These are phyloP conservation scores for Apocrypta bakeri DNA, from an alignment of 1,140 invertebrate genomes.

Conservation along the genomic window DNA sequence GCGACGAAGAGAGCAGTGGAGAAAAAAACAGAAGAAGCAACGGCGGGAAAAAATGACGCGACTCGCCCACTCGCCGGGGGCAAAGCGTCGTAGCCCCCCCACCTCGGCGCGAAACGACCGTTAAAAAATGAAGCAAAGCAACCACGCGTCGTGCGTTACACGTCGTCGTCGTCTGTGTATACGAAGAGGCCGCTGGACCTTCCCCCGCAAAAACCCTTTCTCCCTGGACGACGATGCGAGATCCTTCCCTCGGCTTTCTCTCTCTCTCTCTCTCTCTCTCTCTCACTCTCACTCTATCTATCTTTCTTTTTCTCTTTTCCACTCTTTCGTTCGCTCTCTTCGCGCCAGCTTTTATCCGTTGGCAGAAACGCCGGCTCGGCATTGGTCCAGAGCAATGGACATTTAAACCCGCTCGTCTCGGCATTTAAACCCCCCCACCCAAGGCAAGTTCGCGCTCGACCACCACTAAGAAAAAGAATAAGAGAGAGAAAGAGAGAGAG, in stretches of 20 bases:
- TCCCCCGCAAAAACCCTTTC: slow-evolving; percentile 44
- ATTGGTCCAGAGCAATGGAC: slow-evolving; percentile 50
- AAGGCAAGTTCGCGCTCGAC: slow-evolving; percentile 6
- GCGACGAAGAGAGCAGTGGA: not conserved
- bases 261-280: slow-evolving; percentile 20
- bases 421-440: slow-evolving; percentile 44
- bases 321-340: slow-evolving; percentile 14
- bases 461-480: not conserved
- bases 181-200: not conserved
- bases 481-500: not conserved
- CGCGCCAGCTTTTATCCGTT: slow-evolving; percentile 42
- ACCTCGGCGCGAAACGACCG: slow-evolving; percentile 45
- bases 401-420: slow-evolving; percentile 47
- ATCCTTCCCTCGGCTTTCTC: slow-evolving; percentile 27
- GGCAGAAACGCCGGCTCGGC: not conserved
- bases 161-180: not conserved
- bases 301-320: slow-evolving; percentile 13
- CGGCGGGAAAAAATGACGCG: slow-evolving; percentile 6
- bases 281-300: no score
- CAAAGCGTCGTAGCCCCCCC: slow-evolving; percentile 26
- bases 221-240: slow-evolving; percentile 14
- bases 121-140: slow-evolving; percentile 52
- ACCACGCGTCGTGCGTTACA: not conserved
- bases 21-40: not conserved
- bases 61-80: slow-evolving; percentile 21